These are phyloP conservation scores for Notocelia uddmanniana DNA, from an alignment of 2,888 invertebrate genomes.

Conservation along the genomic window DNA sequence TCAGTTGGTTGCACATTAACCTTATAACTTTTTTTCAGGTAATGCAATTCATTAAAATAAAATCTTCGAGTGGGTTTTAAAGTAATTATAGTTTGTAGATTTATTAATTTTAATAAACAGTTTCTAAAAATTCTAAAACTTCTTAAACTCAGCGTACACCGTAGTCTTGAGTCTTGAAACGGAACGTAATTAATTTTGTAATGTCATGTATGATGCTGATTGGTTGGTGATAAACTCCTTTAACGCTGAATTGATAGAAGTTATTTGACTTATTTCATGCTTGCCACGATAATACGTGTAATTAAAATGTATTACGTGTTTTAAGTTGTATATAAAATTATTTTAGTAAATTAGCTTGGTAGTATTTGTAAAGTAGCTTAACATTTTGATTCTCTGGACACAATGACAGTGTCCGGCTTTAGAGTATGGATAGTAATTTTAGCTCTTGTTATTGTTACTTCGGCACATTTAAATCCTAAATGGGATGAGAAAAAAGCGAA, in stretches of 20 bases:
- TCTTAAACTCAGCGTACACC: no score
- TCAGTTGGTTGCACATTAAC: not conserved
- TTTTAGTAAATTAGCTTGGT: constrained; percentile 15
- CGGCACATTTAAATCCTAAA: constrained; percentile 62
- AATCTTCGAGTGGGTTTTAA: no score
- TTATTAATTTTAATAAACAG: no score
- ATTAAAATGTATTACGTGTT: constrained; percentile 54
- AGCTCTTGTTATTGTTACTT: constrained; percentile 60
- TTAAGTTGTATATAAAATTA: constrained; percentile 41
- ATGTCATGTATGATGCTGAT: constrained; percentile 45
- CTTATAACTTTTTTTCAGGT: not conserved
- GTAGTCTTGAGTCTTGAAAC: constrained; percentile 18
- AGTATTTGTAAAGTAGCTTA: constrained; percentile 15
- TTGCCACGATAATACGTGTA: constrained; percentile 49
- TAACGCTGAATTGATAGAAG: constrained; percentile 35
- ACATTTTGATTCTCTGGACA: constrained; percentile 31
- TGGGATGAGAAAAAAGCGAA: constrained; percentile 87
- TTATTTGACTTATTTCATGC: constrained; percentile 15
- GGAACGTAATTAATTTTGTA: constrained; percentile 36
- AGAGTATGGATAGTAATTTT: constrained; percentile 65
- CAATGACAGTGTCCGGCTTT: constrained; percentile 75
- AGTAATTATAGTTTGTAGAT: no score
- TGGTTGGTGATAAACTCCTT: constrained; percentile 38
- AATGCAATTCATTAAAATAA: not conserved
- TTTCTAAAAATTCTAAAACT: no score